Conservation (phyloP, 1,140 invertebrate species). For the Cyrtorhinus lividipennis region DNA sequence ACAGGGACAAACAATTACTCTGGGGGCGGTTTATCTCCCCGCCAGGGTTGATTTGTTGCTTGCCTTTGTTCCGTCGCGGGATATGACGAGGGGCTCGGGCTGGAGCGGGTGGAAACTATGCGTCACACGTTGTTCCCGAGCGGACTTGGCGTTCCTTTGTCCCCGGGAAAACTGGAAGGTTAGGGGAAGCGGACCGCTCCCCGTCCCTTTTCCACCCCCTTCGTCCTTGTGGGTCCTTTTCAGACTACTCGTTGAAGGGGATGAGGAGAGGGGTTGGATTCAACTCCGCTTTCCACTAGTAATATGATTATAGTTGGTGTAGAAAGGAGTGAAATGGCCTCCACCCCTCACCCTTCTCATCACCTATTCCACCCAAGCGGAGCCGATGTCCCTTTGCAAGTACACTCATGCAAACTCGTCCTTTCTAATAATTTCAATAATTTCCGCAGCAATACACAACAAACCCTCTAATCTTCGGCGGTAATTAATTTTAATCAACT, state of each 20-base stretch:
- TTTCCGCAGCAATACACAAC: no score
- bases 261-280: background rate
- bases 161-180: background rate
- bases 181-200: background rate
- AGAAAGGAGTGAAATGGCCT: background rate
- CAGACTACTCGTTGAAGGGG: no score
- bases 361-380: background rate
- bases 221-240: background rate
- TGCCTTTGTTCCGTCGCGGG: background rate
- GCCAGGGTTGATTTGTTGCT: slow-evolving; percentile 11
- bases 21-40: background rate
- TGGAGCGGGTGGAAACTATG: slow-evolving; percentile 10
- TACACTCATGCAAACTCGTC: no score
- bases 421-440: no score
- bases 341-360: background rate
- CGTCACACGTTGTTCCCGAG: slow-evolving; percentile 6
- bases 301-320: background rate
- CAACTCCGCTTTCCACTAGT: background rate
- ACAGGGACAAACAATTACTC: slow-evolving; percentile 16
- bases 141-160: slow-evolving; percentile 5
- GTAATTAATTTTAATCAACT: no score
- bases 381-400: no score
- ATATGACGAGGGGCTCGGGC: background rate
- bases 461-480: no score
- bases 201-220: background rate